These are phyloP conservation scores for Schizopygopsis pylzovi DNA, from an alignment of 2,797 vertebrate genomes.

Conservation along the genomic window DNA sequence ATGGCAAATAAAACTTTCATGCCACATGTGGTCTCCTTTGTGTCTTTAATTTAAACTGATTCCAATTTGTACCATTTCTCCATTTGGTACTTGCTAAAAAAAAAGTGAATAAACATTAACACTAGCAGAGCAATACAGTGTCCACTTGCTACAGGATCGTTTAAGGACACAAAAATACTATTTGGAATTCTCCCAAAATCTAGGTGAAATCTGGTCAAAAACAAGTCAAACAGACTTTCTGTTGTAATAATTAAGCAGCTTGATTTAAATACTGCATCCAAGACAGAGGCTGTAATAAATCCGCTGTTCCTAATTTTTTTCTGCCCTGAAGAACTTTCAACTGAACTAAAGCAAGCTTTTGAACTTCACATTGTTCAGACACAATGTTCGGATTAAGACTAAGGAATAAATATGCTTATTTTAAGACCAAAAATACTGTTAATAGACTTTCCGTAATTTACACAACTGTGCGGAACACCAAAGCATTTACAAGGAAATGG, in stretches of 20 bases:
- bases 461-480: background rate
- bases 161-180: background rate
- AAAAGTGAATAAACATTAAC: background rate
- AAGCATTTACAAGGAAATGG: background rate
- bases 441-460: background rate
- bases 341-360: background rate
- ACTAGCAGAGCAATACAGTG: background rate
- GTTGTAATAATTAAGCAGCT: background rate
- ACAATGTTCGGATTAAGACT: background rate
- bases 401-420: background rate
- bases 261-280: background rate
- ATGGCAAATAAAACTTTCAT: background rate
- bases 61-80: background rate
- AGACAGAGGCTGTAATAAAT: background rate
- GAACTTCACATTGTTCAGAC: background rate
- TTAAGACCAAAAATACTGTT: background rate
- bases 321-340: background rate
- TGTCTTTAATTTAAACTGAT: slow-evolving; percentile 2
- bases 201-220: background rate
- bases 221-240: background rate
- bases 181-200: background rate
- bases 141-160: background rate
- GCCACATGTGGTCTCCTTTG: background rate
- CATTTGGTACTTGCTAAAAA: background rate
- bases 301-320: background rate